These are phyloP conservation scores for Leucosticte australis DNA, from an alignment of 2,113 vertebrate genomes.

Conservation along the genomic window DNA sequence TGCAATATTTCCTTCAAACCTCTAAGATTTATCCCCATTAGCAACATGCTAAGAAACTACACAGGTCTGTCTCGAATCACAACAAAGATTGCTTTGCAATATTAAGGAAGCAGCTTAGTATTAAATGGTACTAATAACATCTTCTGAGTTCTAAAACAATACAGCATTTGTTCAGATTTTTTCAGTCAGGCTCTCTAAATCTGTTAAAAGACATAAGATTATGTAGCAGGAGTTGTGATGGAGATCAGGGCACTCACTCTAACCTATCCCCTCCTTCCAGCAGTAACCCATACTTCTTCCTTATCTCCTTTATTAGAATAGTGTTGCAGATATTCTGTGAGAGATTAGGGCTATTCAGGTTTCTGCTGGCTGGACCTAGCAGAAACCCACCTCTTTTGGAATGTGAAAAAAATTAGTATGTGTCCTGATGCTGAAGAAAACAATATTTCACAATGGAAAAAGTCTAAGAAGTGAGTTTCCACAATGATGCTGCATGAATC, in stretches of 20 bases:
- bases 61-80: neutral
- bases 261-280: neutral
- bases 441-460: neutral
- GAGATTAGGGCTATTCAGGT: neutral
- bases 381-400: neutral
- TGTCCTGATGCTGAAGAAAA: neutral
- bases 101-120: neutral
- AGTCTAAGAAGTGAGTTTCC: neutral
- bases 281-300: neutral
- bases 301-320: neutral
- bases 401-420: neutral
- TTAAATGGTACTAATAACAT: neutral
- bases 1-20: conserved; percentile 9
- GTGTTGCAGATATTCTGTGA: neutral
- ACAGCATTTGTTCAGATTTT: neutral
- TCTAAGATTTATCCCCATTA: neutral
- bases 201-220: neutral
- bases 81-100: neutral
- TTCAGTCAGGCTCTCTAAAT: neutral
- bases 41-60: neutral
- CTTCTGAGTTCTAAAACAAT: neutral
- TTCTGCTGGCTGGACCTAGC: neutral
- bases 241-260: neutral
- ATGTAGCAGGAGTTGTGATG: neutral
- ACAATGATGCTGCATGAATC: neutral